Conservation (phyloP, 2,113 vertebrate species). For the Vidua macroura region DNA sequence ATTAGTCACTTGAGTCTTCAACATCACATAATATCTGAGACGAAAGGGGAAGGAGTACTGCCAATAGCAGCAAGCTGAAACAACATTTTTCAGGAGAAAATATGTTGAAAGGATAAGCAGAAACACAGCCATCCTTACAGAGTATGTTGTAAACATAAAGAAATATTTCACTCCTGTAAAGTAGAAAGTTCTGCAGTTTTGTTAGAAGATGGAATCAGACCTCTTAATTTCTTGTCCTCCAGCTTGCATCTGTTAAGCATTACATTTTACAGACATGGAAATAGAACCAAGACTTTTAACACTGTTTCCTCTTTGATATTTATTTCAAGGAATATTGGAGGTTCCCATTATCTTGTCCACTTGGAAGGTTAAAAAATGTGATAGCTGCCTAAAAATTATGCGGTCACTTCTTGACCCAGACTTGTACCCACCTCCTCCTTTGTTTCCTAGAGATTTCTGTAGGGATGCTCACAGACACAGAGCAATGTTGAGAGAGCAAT, state of each 20-base stretch:
- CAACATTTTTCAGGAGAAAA: conserved; percentile 6
- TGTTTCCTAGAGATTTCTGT: background rate
- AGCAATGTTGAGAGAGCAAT: background rate
- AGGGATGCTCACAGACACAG: background rate
- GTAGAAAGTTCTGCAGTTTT: background rate
- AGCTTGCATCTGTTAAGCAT: background rate
- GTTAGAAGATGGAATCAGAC: background rate
- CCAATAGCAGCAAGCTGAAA: background rate
- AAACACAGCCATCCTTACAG: background rate
- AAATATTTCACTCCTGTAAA: background rate
- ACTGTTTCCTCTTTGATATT: background rate
- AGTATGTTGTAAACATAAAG: background rate
- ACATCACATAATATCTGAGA: background rate
- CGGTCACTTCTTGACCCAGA: background rate
- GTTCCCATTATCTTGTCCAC: background rate
- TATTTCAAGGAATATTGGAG: background rate
- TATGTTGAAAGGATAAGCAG: background rate
- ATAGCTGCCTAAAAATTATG: background rate
- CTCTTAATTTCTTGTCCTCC: background rate
- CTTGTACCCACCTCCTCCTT: background rate
- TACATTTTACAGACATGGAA: background rate
- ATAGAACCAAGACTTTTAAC: background rate
- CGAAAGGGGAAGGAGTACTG: background rate
- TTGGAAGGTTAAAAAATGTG: background rate
- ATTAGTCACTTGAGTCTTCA: background rate